Conservation (phyloP, 2,113 vertebrate genomes). For the Fulmarus glacialis region DNA sequence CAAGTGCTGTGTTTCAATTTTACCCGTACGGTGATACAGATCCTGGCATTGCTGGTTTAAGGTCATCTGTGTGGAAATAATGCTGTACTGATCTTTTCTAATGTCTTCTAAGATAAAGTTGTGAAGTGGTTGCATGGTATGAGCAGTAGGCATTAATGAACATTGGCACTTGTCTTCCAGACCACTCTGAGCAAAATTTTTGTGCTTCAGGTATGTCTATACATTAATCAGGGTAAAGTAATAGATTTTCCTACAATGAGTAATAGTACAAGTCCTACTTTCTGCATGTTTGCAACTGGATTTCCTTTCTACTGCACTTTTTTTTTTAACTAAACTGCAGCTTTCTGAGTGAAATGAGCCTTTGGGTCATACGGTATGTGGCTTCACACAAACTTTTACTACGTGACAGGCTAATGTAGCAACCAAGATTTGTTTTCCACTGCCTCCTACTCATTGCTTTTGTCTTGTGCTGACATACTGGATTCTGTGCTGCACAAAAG, state of each 20-base stretch:
- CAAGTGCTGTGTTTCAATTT: neutral
- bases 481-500: neutral
- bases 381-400: neutral
- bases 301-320: neutral
- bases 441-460: neutral
- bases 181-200: neutral
- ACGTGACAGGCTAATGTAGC: neutral
- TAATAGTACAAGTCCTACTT: accelerated
- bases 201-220: neutral
- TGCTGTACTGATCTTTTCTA: neutral
- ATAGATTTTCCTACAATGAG: neutral
- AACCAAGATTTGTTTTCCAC: neutral
- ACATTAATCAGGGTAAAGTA: neutral
- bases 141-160: neutral
- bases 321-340: neutral
- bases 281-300: neutral
- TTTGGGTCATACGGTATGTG: neutral
- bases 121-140: neutral
- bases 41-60: neutral
- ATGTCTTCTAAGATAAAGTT: neutral
- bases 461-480: neutral
- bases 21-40: neutral
- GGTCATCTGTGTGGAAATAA: neutral
- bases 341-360: neutral
- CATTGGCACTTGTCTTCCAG: neutral